Evolutionary conservation across 2,888 invertebrate species (phyloP).

Genomic region (Eudemis profundana): DNA sequence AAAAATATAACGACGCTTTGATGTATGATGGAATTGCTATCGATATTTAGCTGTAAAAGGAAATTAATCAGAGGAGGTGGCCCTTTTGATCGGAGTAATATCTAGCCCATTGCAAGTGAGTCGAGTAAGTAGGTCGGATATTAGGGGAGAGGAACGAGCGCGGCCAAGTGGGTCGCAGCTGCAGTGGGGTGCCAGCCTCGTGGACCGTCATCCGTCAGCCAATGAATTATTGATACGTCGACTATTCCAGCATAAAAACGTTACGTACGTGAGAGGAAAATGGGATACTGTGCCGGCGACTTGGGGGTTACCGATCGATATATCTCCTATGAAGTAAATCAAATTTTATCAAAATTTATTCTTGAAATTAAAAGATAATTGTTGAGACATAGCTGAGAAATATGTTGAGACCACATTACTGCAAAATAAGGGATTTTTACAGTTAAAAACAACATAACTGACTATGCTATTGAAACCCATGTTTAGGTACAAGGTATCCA

Average conservation of each 20-base stretch:
- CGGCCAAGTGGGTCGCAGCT: constrained; percentile 72
- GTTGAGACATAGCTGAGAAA: no score
- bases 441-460: no score
- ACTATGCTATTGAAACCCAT: no score
- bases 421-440: no score
- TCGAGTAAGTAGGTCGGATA: constrained; percentile 75
- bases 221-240: constrained; percentile 47
- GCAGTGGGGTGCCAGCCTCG: constrained; percentile 46
- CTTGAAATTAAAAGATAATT: not conserved
- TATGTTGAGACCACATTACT: no score
- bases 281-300: constrained; percentile 35
- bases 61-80: not conserved
- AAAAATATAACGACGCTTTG: no score
- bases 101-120: constrained; percentile 56
- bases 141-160: constrained; percentile 74
- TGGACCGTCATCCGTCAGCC: constrained; percentile 50
- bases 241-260: constrained; percentile 41
- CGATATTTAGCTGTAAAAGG: no score
- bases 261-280: constrained; percentile 33
- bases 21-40: no score
- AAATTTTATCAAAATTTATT: no score
- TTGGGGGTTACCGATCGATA: constrained; percentile 22
- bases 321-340: no score
- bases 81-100: constrained; percentile 25
- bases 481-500: no score